Evolutionary conservation across 2,888 invertebrate genomes (phyloP).

Genomic region (Lycaena phlaeas): DNA sequence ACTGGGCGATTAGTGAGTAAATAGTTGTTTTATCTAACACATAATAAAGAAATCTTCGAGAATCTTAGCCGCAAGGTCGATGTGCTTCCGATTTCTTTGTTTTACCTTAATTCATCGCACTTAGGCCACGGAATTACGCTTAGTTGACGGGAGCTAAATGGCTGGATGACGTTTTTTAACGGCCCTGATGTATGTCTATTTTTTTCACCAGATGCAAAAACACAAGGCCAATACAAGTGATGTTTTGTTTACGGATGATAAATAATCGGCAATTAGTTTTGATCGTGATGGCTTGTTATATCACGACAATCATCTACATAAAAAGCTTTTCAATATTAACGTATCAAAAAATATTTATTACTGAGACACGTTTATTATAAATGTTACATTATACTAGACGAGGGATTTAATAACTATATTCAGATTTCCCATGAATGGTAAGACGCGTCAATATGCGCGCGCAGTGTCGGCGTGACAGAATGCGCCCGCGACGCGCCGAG

Average conservation of each 20-base stretch:
- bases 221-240: slow-evolving; percentile 34
- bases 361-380: too few species aligned
- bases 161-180: slow-evolving; percentile 46
- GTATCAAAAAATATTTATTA: not conserved
- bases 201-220: slow-evolving; percentile 34
- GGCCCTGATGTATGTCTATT: slow-evolving; percentile 40
- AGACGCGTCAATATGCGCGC: slow-evolving; percentile 60
- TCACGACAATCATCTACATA: slow-evolving; percentile 11
- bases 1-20: not conserved
- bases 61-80: slow-evolving; percentile 37
- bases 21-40: not conserved
- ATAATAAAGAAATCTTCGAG: slow-evolving; percentile 3
- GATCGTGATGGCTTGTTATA: slow-evolving; percentile 19
- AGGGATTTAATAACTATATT: not conserved
- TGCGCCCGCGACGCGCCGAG: slow-evolving; percentile 45
- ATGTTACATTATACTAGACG: too few species aligned
- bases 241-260: slow-evolving; percentile 29
- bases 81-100: slow-evolving; percentile 58
- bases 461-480: slow-evolving; percentile 62
- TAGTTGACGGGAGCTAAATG: slow-evolving; percentile 61
- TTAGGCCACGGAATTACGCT: slow-evolving; percentile 59
- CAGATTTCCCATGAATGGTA: slow-evolving; percentile 28
- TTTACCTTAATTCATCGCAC: slow-evolving; percentile 39
- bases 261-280: slow-evolving; percentile 20
- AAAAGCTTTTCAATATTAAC: not conserved